Evolutionary conservation across 2,797 vertebrate genomes (phyloP).

Genomic region (Gallinago stenura): DNA sequence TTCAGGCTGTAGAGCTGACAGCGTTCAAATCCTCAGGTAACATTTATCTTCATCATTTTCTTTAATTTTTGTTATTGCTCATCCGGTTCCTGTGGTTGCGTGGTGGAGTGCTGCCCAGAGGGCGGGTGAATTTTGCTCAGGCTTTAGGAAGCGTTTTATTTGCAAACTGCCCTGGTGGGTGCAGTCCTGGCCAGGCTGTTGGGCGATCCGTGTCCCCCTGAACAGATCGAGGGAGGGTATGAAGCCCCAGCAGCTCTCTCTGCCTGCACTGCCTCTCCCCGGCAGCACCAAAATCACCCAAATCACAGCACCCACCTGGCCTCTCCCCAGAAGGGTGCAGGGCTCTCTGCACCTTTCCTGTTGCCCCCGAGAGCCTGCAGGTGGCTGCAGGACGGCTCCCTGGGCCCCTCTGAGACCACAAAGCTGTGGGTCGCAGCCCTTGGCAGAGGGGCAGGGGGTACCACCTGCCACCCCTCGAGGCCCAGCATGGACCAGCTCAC

Average conservation of each 20-base stretch:
- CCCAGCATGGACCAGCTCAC: not conserved
- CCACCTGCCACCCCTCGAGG: not conserved
- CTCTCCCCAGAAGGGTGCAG: not conserved
- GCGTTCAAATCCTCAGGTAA: slow-evolving; percentile 79
- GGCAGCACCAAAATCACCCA: not conserved
- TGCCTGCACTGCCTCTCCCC: not conserved
- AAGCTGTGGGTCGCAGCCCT: fast-evolving
- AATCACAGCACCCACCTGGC: not conserved
- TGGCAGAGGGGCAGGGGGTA: not conserved
- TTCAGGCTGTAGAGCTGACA: slow-evolving; percentile 78
- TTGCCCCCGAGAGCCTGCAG: fast-evolving
- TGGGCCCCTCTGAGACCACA: not conserved
- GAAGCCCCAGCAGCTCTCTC: not conserved
- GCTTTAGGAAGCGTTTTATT: not conserved
- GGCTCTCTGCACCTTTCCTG: fast-evolving
- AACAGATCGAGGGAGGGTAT: fast-evolving
- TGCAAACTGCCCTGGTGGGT: not conserved
- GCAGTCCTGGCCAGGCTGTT: not conserved
- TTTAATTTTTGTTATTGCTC: not conserved
- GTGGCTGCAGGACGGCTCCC: too few relatives aligned
- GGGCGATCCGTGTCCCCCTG: not conserved
- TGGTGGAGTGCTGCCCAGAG: not conserved
- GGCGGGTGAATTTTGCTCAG: not conserved
- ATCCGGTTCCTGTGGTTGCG: not conserved
- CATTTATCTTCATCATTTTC: fast-evolving